These are phyloP conservation scores for Bilobella aurantiaca DNA, from an alignment of 1,140 invertebrate genomes.

Conservation along the genomic window DNA sequence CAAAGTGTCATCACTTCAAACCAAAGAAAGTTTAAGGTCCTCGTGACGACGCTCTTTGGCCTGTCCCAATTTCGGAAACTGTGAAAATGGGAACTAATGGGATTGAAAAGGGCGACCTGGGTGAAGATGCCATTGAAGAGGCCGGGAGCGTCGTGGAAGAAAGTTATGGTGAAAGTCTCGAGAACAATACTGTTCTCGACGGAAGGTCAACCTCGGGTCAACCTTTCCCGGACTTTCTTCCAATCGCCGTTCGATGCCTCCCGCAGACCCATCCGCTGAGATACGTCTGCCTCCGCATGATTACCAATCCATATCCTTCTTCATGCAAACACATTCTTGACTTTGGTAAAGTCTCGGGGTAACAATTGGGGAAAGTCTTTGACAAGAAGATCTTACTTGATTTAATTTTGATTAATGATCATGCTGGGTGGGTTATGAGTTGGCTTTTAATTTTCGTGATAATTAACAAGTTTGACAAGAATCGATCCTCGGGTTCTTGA, in stretches of 20 bases:
- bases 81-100: neutral
- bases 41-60: neutral
- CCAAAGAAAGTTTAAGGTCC: neutral
- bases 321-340: conserved; percentile 26
- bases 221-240: conserved; percentile 79
- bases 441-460: too few relatives aligned
- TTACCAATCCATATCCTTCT: conserved; percentile 99
- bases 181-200: neutral
- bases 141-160: neutral
- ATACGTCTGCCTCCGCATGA: conserved; percentile 84
- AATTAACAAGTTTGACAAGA: too few relatives aligned
- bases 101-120: neutral
- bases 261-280: conserved; percentile 73
- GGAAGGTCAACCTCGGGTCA: conserved; percentile 39
- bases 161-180: neutral
- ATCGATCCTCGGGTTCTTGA: too few relatives aligned
- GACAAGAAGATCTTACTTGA: too few relatives aligned
- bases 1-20: neutral
- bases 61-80: neutral
- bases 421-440: too few relatives aligned
- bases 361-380: too few relatives aligned
- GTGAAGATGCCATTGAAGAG: neutral
- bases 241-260: conserved; percentile 68
- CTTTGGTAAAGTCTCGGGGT: neutral
- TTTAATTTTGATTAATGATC: too few relatives aligned